A percentile compares a stretch with the other conserved stretches of the same genome.
Evolutionary conservation across 1,140 invertebrate species (phyloP).

Genomic region (Pogonomyrmex californicus): DNA sequence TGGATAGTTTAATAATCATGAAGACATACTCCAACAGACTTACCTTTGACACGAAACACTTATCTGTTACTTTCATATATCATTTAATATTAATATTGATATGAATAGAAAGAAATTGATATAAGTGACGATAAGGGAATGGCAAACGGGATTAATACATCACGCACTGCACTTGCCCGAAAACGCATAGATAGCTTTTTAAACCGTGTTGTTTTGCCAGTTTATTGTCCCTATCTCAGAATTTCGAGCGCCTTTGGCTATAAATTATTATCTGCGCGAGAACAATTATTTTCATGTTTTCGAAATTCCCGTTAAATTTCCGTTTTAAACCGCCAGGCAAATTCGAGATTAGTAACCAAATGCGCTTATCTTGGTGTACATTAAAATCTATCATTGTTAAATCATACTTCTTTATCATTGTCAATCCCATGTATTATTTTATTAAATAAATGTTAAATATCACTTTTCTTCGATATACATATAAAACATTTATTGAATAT

Average conservation of each 20-base stretch:
- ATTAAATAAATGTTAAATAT: conserved; percentile 9
- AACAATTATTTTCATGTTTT: conserved; percentile 13
- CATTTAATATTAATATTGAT: conserved; percentile 15
- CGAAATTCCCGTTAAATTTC: conserved; percentile 7
- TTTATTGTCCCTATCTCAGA: conserved; percentile 64
- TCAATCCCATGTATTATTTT: conserved; percentile 32
- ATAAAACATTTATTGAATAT: neutral
- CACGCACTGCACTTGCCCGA: conserved; percentile 75
- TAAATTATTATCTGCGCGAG: conserved; percentile 25
- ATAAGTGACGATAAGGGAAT: conserved; percentile 38
- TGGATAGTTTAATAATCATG: conserved; percentile 61
- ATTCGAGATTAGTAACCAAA: conserved; percentile 59
- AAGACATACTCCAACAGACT: conserved; percentile 51
- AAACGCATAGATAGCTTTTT: conserved; percentile 75
- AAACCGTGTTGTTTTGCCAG: conserved; percentile 73
- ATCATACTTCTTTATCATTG: conserved; percentile 68
- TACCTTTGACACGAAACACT: conserved; percentile 41
- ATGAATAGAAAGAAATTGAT: conserved; percentile 21
- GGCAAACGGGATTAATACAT: conserved; percentile 56
- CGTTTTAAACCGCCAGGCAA: neutral
- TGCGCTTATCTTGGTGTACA: conserved; percentile 62
- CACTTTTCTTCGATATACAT: neutral
- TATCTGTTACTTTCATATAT: conserved; percentile 32
- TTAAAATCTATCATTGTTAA: conserved; percentile 57
- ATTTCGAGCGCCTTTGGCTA: conserved; percentile 70